These are phyloP conservation scores for Molossus alvarezi DNA, from an alignment of 2,797 vertebrate species.

Conservation along the genomic window DNA sequence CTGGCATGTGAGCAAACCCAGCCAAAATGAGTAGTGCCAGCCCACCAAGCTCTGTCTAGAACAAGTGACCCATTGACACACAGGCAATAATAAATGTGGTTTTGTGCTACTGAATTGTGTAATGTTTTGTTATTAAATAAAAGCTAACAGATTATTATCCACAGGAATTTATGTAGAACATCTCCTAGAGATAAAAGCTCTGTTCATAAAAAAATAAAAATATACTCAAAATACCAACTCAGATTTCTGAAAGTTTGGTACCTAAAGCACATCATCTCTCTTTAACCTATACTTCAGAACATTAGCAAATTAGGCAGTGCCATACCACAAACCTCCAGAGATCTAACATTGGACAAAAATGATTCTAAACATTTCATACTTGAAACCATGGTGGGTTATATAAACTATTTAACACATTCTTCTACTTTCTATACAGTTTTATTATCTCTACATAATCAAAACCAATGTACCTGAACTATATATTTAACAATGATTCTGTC, in stretches of 20 bases:
- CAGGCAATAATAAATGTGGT: neutral
- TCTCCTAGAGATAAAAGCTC: neutral
- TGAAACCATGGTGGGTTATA: neutral
- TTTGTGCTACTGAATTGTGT: neutral
- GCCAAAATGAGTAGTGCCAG: neutral
- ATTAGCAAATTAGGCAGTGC: neutral
- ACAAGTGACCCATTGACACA: neutral
- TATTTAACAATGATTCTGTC: neutral
- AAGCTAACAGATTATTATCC: neutral
- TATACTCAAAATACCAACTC: constrained; percentile 9
- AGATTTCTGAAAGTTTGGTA: constrained; percentile 13
- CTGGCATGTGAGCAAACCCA: neutral
- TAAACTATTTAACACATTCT: neutral
- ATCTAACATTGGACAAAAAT: constrained; percentile 34
- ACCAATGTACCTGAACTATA: neutral
- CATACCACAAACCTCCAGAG: neutral
- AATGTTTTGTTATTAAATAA: neutral
- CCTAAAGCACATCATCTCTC: neutral
- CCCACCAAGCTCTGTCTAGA: neutral
- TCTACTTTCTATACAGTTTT: neutral
- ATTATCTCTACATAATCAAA: neutral
- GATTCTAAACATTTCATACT: neutral
- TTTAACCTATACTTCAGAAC: neutral
- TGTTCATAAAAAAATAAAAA: constrained; percentile 41
- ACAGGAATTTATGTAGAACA: neutral